phyloP scores from a whole-genome alignment of 2,888 invertebrate species.

The Sarcophaga rosellei region DNA sequence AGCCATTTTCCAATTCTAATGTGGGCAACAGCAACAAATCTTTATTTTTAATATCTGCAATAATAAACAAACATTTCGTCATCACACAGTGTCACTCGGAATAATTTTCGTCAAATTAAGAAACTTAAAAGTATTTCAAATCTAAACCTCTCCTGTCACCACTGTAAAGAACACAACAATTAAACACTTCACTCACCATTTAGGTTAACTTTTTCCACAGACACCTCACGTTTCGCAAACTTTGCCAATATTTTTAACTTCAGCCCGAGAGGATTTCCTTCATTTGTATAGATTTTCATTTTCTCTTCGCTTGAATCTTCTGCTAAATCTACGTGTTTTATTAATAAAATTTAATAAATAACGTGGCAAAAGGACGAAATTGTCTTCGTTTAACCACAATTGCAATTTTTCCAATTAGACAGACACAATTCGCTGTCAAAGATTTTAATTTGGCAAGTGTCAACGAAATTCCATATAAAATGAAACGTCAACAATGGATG shows the following conservation, averaged over 20 bases:
- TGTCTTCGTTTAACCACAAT: constrained; percentile 3
- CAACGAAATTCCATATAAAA: constrained; percentile 10
- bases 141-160: not conserved
- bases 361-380: constrained; percentile 75
- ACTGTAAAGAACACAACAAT: not conserved
- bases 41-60: constrained; percentile 82
- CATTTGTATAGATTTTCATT: constrained; percentile 89
- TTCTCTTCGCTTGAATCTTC: not conserved
- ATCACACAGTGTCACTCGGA: constrained; percentile 46
- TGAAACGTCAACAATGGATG: constrained; percentile 32
- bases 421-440: constrained; percentile 44
- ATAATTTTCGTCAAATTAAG: not conserved
- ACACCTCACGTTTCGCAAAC: constrained; percentile 84
- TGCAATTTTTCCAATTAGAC: constrained; percentile 43
- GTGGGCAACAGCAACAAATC: constrained; percentile 86
- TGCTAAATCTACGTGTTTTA: constrained; percentile 11
- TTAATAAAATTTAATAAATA: constrained; percentile 52
- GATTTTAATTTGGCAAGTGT: constrained; percentile 22
- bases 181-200: constrained; percentile 82
- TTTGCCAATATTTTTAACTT: constrained; percentile 88
- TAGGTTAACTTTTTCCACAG: constrained; percentile 84
- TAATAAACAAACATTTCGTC: constrained; percentile 69
- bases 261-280: constrained; percentile 89
- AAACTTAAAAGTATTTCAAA: not conserved
- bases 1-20: constrained; percentile 84